Evolutionary conservation across 2,888 invertebrate genomes (phyloP), one percentile per base, ranked within the genome.

Genomic region (Epiblema foenella): DNA sequence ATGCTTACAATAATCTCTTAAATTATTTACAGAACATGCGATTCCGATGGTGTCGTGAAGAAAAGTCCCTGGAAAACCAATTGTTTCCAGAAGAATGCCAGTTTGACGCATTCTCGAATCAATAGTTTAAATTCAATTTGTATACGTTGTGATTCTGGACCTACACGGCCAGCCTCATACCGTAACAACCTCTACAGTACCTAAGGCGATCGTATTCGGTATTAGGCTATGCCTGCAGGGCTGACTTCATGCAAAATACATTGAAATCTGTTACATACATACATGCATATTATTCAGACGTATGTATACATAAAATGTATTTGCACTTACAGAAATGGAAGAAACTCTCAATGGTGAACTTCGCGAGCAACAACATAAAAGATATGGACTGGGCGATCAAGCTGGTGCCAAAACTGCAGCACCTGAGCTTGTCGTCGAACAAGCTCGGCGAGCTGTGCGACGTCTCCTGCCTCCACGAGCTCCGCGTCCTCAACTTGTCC

Each of bases 371-470:
- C 91, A 94, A 95, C 79, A 95, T 98, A 72, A 94, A 94, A 62
- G 93, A 94, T 72, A 96, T 98, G 69, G 98, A 98, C 88, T 95
- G 96, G 84, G 96, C 97, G 29, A 96, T 98, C 77, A 96, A 95
- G 83, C 90, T 97, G 60, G 94, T 96, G 15, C 97, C 97, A 0
- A 95, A 95, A 73, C 88, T 98, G 12, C 95, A 96, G 79, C 94
- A 94, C 5, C 89, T 98, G 3, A 94, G 95, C 72, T 89, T 98
- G 18, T 96, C 97, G 74, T 96, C 97, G 75, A 99, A 99, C 91
- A 95, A 95, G 74, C 94, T 99, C 37, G 93, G 94, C 0, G 94
- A 95, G 74, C 95, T 98, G 11, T 95, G 95, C 74, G 96, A 97
- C 86, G 94, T 99, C 52, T 96, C 97, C 0, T 95, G 95, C 75